These are phyloP conservation scores for Ceriagrion tenellum DNA, from an alignment of 2,888 invertebrate species.

Conservation along the genomic window DNA sequence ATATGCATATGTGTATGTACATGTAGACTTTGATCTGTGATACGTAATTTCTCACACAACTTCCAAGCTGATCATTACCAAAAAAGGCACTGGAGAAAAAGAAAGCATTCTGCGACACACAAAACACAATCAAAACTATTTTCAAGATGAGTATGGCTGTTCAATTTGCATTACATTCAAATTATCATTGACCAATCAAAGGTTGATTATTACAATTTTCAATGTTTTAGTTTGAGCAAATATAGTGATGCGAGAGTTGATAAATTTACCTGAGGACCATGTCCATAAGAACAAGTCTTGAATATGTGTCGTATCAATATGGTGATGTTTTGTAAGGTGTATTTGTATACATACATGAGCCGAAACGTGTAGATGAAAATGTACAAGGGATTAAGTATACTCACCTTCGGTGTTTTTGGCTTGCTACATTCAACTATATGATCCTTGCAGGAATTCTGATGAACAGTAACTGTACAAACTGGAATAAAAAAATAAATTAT, in stretches of 20 bases:
- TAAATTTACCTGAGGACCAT: not conserved
- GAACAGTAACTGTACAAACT: slow-evolving; percentile 93
- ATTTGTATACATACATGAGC: not conserved
- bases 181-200: too few species aligned
- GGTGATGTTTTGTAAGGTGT: not conserved
- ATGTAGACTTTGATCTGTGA: not conserved
- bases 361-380: not conserved
- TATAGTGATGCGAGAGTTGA: not conserved
- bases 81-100: not conserved
- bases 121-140: not conserved
- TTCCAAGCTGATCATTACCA: not conserved
- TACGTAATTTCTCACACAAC: not conserved
- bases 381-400: not conserved
- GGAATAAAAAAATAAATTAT: slow-evolving; percentile 74
- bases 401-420: slow-evolving; percentile 79
- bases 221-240: not conserved
- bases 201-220: not conserved
- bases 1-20: not conserved
- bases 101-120: not conserved
- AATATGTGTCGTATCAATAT: not conserved
- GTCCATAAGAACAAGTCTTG: not conserved
- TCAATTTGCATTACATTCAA: too few species aligned
- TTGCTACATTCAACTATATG: slow-evolving; percentile 91
- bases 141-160: too few species aligned
- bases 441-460: slow-evolving; percentile 93